Evolutionary conservation across 2,113 vertebrate genomes (phyloP).

Genomic region (Tympanuchus pallidicinctus): DNA sequence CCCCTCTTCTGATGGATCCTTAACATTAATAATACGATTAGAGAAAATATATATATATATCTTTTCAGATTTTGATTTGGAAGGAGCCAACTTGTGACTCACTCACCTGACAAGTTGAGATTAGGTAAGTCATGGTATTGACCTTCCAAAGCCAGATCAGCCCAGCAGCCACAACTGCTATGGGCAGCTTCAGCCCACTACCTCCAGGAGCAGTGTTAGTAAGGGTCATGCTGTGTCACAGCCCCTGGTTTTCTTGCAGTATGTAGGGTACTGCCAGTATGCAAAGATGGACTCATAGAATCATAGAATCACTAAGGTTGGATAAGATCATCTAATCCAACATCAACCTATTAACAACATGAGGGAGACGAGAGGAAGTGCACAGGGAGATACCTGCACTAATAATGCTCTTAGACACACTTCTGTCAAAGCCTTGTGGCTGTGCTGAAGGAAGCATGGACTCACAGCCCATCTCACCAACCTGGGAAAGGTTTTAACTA

Average conservation of each 20-base stretch:
- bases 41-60: constrained; percentile 20
- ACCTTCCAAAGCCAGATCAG: constrained; percentile 23
- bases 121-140: background rate
- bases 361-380: background rate
- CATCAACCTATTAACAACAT: background rate
- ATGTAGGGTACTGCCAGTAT: background rate
- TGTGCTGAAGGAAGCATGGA: background rate
- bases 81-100: constrained; percentile 31
- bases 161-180: background rate
- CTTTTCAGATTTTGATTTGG: constrained; percentile 24
- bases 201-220: background rate
- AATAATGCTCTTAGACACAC: accelerated
- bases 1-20: background rate
- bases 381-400: background rate
- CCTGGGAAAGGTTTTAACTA: background rate
- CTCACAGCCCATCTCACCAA: background rate
- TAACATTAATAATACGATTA: constrained; percentile 39
- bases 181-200: background rate
- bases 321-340: too few relatives aligned
- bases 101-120: background rate
- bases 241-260: background rate
- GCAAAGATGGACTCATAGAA: background rate
- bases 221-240: background rate
- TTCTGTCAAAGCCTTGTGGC: background rate
- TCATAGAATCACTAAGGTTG: too few relatives aligned